A percentile compares a stretch with the other conserved stretches of the same genome.
Conservation (phyloP, 92 coral and sea anemone genomes). For the Parazoanthus swiftii region DNA sequence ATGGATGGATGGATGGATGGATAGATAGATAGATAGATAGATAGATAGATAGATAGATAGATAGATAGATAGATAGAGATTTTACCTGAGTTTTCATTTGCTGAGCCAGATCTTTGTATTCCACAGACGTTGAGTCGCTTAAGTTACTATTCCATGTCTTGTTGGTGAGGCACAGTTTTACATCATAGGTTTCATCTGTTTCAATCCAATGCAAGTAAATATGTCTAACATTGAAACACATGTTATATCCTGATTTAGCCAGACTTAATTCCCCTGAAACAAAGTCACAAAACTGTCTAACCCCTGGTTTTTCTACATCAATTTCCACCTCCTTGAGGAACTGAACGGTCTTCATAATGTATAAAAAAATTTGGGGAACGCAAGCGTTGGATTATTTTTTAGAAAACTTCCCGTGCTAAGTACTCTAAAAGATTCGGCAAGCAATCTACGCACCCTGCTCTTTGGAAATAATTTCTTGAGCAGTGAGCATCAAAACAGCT, state of each 20-base stretch:
- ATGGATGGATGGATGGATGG: not conserved
- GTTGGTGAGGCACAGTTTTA: constrained; percentile 32
- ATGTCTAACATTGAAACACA: not conserved
- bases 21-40: not conserved
- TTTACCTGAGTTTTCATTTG: constrained; percentile 10
- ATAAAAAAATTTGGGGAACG: no score
- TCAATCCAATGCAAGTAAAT: not conserved
- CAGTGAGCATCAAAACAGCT: no score
- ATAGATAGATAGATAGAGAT: not conserved
- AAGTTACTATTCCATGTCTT: constrained; percentile 19
- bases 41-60: not conserved
- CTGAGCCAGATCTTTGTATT: constrained; percentile 17
- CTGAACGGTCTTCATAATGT: no score
- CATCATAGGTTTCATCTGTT: constrained; percentile 29
- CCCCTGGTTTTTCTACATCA: no score
- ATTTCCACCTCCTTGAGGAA: no score
- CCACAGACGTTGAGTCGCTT: constrained; percentile 1
- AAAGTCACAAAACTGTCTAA: no score
- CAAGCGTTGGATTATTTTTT: no score
- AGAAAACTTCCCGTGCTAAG: no score
- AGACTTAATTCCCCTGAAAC: no score
- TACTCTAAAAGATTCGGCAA: no score
- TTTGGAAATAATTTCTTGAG: no score
- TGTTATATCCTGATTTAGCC: not conserved
- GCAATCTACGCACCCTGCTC: no score